phyloP scores from a whole-genome alignment of 2,113 vertebrate species.

The Hippocampus zosterae region DNA sequence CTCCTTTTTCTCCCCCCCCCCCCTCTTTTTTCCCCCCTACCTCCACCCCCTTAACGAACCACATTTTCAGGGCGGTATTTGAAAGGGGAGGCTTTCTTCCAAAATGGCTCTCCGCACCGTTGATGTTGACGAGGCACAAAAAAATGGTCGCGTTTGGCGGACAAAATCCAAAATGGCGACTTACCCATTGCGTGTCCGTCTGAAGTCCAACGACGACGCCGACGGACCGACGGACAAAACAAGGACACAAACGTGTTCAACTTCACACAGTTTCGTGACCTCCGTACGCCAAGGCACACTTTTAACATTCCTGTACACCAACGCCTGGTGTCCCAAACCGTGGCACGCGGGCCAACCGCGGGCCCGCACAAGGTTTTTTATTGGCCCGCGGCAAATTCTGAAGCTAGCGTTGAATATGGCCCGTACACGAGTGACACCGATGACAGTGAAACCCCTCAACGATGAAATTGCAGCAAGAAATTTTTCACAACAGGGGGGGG shows the following conservation, averaged over 20 bases:
- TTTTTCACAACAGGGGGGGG: too few species aligned
- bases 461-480: too few species aligned
- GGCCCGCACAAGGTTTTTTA: too few species aligned
- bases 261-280: neutral
- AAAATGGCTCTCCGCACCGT: neutral
- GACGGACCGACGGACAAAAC: slow-evolving; percentile 58
- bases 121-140: too few species aligned
- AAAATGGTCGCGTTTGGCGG: neutral
- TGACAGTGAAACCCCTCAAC: too few species aligned
- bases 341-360: too few species aligned
- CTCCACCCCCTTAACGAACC: too few species aligned
- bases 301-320: neutral
- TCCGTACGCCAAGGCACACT: neutral
- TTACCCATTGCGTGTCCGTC: slow-evolving; percentile 94
- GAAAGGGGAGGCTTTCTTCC: neutral
- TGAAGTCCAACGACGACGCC: slow-evolving; percentile 72
- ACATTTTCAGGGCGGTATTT: slow-evolving; percentile 5
- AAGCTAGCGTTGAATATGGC: too few species aligned
- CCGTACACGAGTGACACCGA: too few species aligned
- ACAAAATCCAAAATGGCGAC: slow-evolving; percentile 81
- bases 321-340: too few species aligned
- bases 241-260: neutral
- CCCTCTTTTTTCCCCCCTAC: slow-evolving; percentile 6
- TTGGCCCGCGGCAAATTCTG: too few species aligned
- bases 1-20: slow-evolving; percentile 41